Base-by-base conservation (phyloP, 1,140 invertebrate species). In the Choristoneura fumiferana region DNA sequence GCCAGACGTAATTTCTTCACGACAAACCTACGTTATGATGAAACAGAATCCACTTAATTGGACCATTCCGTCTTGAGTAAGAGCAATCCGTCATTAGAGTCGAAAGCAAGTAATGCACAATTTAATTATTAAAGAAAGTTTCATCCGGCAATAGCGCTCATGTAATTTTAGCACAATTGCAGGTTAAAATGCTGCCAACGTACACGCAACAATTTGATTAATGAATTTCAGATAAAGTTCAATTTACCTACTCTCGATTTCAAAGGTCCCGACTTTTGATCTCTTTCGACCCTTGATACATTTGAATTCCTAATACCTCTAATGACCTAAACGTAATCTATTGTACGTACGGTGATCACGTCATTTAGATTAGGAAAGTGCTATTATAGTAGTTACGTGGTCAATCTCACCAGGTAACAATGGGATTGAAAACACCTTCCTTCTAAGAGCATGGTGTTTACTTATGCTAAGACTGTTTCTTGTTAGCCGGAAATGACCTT, bases 111-210 rank as follows among this genome's bases (percentile, higher is more conserved):
- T 49, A 49, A 49, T 49, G 43, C 43, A 49, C 43, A 49, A 49
- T 49, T 49, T 49, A 49, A 49, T 49, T 49, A 49, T 49, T 49
- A 49, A 29, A 49, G 43, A 49, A 49, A 49, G 43, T 49, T 49
- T 22, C 43, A 49, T 49, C 43, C 43, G 43, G 43, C 43, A 49
- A 49, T 6, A 15, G 17, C 18, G n/a, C 10, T 49, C 43, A 49
- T 49, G 43, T 49, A 49, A 49, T 49, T 49, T 49, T 49, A 49
- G 43, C 43, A 49, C 43, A 49, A 49, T 49, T 49, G 43, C 18
- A 33, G n/a, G 43, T 49, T 29, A 49, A 49, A 39, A 49, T 8
- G 43, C 43, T 49, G 18, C 17, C n/a, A 49, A 18, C 22, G 17
- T 17, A 29, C 43, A 49, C 43, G 43, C 43, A 49, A 33, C 17